Conservation (phyloP, 2,888 invertebrate genomes). For the Notodonta ziczac region DNA sequence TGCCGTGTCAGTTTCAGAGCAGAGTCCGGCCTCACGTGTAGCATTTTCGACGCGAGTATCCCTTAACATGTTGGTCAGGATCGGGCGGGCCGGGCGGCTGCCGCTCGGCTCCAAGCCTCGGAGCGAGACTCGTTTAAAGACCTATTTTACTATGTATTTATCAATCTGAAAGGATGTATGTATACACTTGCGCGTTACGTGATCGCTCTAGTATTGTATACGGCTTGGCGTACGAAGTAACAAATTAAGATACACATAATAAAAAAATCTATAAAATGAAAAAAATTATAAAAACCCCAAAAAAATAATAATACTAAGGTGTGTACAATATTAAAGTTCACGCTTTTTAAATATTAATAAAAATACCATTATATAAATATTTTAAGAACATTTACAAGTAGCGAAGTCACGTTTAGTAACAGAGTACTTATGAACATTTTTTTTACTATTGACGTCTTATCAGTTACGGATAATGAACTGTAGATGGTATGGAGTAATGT, state of each 20-base stretch:
- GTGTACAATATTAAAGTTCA: conserved; percentile 81
- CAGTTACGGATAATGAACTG: conserved; percentile 63
- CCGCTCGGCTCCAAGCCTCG: conserved; percentile 53
- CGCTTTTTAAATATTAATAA: conserved; percentile 60
- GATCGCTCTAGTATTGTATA: conserved; percentile 80
- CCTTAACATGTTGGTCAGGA: conserved; percentile 26
- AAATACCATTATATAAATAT: conserved; percentile 67
- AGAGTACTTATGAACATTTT: conserved; percentile 73
- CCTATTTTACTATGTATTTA: conserved; percentile 80
- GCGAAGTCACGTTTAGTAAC: conserved; percentile 65
- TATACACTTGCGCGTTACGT: conserved; percentile 69
- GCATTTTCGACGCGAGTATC: conserved; percentile 26
- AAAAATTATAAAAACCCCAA: conserved; percentile 52
- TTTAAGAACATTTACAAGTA: conserved; percentile 81
- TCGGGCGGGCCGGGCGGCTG: conserved; percentile 13
- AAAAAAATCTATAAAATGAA: conserved; percentile 55
- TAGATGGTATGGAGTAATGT: conserved; percentile 75
- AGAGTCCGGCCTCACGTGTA: background rate
- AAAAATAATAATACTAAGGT: conserved; percentile 70
- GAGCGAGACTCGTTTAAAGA: conserved; percentile 43
- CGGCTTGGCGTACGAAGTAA: conserved; percentile 76
- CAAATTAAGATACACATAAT: conserved; percentile 71
- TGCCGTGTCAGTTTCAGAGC: conserved; percentile 1
- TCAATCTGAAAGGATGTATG: conserved; percentile 68
- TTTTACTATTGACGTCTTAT: conserved; percentile 57